Evolutionary conservation across 2,113 vertebrate species (phyloP).

Genomic region (Crotophaga sulcirostris): DNA sequence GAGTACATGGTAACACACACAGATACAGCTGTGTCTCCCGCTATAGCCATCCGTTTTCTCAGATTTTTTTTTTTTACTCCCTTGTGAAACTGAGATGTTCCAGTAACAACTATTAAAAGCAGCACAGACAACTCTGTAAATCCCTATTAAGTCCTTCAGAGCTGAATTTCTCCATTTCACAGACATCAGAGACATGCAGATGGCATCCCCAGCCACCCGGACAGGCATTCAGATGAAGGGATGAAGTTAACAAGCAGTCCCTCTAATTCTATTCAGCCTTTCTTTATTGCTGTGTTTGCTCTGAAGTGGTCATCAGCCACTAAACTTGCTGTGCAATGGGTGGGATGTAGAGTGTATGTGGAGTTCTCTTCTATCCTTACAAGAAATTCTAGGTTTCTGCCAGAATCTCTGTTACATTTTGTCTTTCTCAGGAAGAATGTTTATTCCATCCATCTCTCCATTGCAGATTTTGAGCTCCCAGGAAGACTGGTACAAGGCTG

Average conservation of each 20-base stretch:
- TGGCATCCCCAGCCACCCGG: neutral
- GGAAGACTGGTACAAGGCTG: slow-evolving; percentile 92
- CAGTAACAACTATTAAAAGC: neutral
- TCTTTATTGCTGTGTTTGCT: neutral
- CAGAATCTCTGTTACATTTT: neutral
- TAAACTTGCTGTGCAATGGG: neutral
- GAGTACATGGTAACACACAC: neutral
- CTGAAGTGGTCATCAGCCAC: neutral
- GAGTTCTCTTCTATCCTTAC: neutral
- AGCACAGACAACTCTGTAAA: slow-evolving; percentile 21
- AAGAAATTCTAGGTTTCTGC: neutral
- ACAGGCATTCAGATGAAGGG: neutral
- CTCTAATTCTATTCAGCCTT: neutral
- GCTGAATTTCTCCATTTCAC: slow-evolving; percentile 9
- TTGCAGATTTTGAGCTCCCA: slow-evolving; percentile 86
- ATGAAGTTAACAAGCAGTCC: neutral
- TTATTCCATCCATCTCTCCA: slow-evolving; percentile 9
- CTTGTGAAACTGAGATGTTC: neutral
- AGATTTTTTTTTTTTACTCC: neutral
- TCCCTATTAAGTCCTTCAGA: neutral
- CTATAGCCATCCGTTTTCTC: neutral
- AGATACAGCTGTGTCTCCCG: neutral
- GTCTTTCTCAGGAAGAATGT: neutral
- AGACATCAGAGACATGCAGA: neutral
- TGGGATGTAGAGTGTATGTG: neutral